Evolutionary conservation across 1,140 invertebrate species (phyloP), one percentile per base, ranked within the genome.

Genomic region (Pseudobourletiella spinata): DNA sequence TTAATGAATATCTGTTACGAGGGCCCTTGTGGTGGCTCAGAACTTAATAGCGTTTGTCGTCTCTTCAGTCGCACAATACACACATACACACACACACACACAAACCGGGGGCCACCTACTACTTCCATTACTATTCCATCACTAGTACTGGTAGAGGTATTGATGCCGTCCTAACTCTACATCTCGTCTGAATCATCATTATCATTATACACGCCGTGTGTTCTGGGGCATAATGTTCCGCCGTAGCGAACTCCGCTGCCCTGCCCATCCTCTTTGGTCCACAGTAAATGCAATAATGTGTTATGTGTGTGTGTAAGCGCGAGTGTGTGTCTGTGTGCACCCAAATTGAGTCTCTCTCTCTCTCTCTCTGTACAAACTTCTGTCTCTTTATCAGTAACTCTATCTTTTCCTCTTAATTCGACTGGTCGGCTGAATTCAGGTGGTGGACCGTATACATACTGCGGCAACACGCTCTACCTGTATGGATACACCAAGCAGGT

Each of bases 141-240:
- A n/a, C 32, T 39, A 39, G 8, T 39, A 39, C 32, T 39, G n/a
- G n/a, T 39, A 39, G 8, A 39, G 32, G 32, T 39, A 39, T 39
- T 39, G 8, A 8, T 39, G 8, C n/a, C 32, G n/a, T 39, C 32
- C 8, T n/a, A n/a, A 39, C 32, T 39, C 32, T n/a, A 39, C 32
- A 39, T 39, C 32, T 39, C 44, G 18, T 46, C 44, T 14, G 44
- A 8, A 46, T 46, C 44, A 46, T 46, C 44, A 51, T 51, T 22
- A 51, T 51, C 48, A 51, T 51, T 51, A 51, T 51, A 51, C 48
- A 51, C 48, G 48, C 48, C 28, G 24, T 25, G 48, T 51, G 48
- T 51, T 51, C 48, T 51, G 48, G 48, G 48, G 48, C 48, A 51
- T 51, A 51, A 51, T 51, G 48, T 51, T 51, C 22, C 25, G 48